phyloP scores from a whole-genome alignment of 2,888 invertebrate species.

The Syrista parreyssii region DNA sequence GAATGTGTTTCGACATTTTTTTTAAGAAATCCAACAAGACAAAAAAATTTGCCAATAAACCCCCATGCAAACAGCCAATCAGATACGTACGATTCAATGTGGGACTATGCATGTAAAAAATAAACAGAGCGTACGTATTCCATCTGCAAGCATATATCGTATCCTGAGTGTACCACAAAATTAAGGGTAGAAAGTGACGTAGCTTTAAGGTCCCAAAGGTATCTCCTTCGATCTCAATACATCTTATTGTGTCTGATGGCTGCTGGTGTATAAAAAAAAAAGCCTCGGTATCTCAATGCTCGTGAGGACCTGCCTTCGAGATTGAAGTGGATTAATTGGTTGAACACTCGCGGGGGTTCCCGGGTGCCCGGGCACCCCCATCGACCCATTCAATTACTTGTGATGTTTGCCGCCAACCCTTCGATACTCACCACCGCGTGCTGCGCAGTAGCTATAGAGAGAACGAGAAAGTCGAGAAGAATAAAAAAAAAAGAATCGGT shows the following conservation, averaged over 20 bases:
- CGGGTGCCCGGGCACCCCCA: slow-evolving; percentile 29
- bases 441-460: neutral
- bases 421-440: slow-evolving; percentile 1
- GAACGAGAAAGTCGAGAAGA: neutral
- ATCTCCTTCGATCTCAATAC: slow-evolving; percentile 54
- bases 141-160: neutral
- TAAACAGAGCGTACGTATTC: neutral
- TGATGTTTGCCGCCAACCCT: slow-evolving; percentile 53
- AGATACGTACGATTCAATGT: neutral
- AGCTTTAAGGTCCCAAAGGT: slow-evolving; percentile 32
- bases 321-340: slow-evolving; percentile 64
- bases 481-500: neutral
- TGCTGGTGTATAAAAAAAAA: slow-evolving; percentile 30
- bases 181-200: neutral
- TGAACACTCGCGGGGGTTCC: slow-evolving; percentile 59
- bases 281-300: slow-evolving; percentile 45
- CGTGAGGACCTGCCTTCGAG: slow-evolving; percentile 49
- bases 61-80: neutral
- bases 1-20: neutral
- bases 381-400: slow-evolving; percentile 49
- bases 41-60: neutral
- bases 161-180: neutral
- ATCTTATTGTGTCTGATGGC: slow-evolving; percentile 49
- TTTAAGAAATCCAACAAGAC: neutral
- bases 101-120: neutral